Conservation (phyloP, 2,797 vertebrate genomes). For the Phoebastria nigripes region DNA sequence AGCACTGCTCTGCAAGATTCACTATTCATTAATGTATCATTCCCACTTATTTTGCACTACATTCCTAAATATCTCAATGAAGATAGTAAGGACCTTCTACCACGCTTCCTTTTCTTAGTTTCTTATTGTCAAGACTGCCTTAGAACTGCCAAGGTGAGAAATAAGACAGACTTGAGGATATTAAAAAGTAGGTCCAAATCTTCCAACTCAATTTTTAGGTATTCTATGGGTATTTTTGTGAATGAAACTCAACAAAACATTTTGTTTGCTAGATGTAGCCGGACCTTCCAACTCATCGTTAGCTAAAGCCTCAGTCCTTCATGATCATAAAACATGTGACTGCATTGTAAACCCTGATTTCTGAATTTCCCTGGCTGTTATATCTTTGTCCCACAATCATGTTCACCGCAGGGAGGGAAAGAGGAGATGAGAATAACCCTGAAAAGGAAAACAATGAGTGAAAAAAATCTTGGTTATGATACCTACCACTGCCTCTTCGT, state of each 20-base stretch:
- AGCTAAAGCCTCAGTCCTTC: background rate
- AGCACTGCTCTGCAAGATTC: background rate
- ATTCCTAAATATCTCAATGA: background rate
- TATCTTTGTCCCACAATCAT: accelerated
- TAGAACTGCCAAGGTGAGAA: background rate
- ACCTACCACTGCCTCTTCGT: background rate
- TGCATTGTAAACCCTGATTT: background rate
- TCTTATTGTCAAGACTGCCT: background rate
- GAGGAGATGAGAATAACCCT: background rate
- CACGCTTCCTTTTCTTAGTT: background rate
- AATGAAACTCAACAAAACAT: background rate
- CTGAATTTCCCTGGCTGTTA: background rate
- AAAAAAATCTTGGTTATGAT: background rate
- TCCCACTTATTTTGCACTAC: background rate
- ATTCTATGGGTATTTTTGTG: background rate
- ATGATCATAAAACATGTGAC: background rate
- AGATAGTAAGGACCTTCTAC: background rate
- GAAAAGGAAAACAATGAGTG: background rate
- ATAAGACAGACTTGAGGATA: background rate
- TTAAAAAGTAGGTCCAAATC: background rate
- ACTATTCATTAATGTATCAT: background rate
- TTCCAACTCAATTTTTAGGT: background rate
- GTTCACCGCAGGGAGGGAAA: background rate
- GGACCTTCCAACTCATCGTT: background rate
- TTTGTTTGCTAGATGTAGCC: background rate